Percentiles rank a stretch among this genome's conserved stretches.
Conservation (phyloP, 2,797 vertebrate species). For the Lacerta viridis region DNA sequence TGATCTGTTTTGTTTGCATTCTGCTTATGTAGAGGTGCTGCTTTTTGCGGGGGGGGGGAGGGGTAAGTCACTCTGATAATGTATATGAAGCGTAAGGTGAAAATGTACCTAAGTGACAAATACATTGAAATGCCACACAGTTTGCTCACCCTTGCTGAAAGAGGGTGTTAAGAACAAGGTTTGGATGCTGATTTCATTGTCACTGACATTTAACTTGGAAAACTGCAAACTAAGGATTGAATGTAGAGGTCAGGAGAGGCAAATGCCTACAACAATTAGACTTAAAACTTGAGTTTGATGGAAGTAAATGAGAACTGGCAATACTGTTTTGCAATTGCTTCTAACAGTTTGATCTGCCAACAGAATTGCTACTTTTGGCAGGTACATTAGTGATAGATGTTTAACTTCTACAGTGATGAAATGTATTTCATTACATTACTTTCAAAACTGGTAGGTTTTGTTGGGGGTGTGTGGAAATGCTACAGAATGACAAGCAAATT, state of each 20-base stretch:
- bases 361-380: neutral
- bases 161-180: neutral
- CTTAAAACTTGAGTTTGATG: neutral
- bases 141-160: neutral
- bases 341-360: neutral
- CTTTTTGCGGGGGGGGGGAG: no score
- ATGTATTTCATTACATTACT: neutral
- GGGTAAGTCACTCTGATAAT: neutral
- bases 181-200: neutral
- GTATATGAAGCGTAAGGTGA: no score
- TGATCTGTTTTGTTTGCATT: neutral
- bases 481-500: neutral
- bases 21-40: neutral
- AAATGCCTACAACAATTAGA: neutral
- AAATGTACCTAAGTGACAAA: neutral
- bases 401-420: neutral
- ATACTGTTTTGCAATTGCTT: neutral
- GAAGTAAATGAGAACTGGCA: neutral
- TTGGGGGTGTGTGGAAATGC: neutral
- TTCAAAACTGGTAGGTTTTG: neutral
- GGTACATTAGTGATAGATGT: neutral
- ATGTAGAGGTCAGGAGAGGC: neutral
- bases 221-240: fast-evolving
- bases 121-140: neutral
- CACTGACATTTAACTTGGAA: neutral